Base-by-base conservation (phyloP, 2,797 vertebrate species). In the Sebastes matsubarae region DNA sequence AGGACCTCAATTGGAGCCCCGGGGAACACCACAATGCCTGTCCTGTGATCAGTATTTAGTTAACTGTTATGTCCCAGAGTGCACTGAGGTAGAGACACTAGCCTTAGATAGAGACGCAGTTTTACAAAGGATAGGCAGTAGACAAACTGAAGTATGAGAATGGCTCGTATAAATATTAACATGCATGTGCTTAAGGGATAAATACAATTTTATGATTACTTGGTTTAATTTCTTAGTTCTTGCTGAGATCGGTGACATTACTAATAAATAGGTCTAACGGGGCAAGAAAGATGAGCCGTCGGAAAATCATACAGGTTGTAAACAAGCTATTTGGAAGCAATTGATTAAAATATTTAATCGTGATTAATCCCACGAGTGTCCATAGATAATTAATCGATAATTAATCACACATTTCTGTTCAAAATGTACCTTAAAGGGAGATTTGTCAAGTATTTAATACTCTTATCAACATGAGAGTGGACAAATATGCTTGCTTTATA, bases 1-100 rank as follows among this genome's bases (percentile, higher is more conserved):
- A 22, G 52, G 30, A 52, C 79, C 73, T 22, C 5, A 2, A 22
- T 65, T 18, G 30, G 72, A 74, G 24, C 78, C 77, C 9, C 74
- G 80, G 54, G 63, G 81, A 83, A 80, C 55, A 34, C 80, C 64
- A 54, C 25, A 66, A 2, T n/a, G 27, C 11, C n/a, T 61, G n/a
- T 60, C 22, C 38, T 64, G 4, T 63, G 25, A 69, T 66, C 54
- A 61, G 38, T 20, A 11, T 22, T 30, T 18, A 46, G 54, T 63
- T 59, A 11, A 36, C 12, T 30, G 11, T n/a, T 13, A 11, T 24
- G 8, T 67, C 24, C n/a, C 59, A 65, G 55, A 25, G 34, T 68
- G 25, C 20, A 6, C 20, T n/a, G 13, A 50, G 52, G 5, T 22
- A 32, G 42, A 75, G 13, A 10, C 42, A 22, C 10, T 14, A 54